Evolutionary conservation across 2,888 invertebrate species (phyloP).

Genomic region (Microctonus hyperodae): DNA sequence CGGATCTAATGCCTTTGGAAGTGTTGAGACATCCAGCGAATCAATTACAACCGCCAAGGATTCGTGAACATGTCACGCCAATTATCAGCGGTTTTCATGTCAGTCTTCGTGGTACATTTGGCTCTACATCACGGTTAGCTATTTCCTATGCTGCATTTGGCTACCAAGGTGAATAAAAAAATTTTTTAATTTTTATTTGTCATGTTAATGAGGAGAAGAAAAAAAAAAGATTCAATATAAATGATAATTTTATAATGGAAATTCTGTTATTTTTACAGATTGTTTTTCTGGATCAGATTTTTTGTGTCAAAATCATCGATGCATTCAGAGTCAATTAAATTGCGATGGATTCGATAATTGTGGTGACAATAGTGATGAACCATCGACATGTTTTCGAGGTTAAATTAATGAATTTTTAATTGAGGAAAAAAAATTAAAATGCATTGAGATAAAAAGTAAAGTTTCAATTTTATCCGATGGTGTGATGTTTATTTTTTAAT

Average conservation of each 20-base stretch:
- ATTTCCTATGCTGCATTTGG: conserved; percentile 77
- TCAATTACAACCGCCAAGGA: conserved; percentile 53
- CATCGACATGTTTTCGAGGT: conserved; percentile 68
- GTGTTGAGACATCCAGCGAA: conserved; percentile 67
- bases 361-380: conserved; percentile 77
- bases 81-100: conserved; percentile 75
- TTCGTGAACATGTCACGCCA: conserved; percentile 70
- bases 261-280: conserved; percentile 61
- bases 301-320: conserved; percentile 75
- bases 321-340: conserved; percentile 71
- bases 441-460: too few species aligned
- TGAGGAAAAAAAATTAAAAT: conserved; percentile 2
- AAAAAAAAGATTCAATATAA: neutral
- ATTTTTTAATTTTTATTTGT: neutral
- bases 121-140: conserved; percentile 70
- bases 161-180: conserved; percentile 67
- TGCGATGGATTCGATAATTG: conserved; percentile 83
- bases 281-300: conserved; percentile 75
- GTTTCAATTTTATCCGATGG: too few species aligned
- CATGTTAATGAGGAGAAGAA: too few species aligned
- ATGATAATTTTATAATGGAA: neutral
- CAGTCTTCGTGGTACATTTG: conserved; percentile 71
- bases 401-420: neutral
- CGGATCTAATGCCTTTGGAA: conserved; percentile 70
- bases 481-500: too few species aligned